Percentiles rank a stretch among this genome's conserved stretches.
phyloP scores from a whole-genome alignment of 2,888 invertebrate genomes.

The Chirona hameri region DNA sequence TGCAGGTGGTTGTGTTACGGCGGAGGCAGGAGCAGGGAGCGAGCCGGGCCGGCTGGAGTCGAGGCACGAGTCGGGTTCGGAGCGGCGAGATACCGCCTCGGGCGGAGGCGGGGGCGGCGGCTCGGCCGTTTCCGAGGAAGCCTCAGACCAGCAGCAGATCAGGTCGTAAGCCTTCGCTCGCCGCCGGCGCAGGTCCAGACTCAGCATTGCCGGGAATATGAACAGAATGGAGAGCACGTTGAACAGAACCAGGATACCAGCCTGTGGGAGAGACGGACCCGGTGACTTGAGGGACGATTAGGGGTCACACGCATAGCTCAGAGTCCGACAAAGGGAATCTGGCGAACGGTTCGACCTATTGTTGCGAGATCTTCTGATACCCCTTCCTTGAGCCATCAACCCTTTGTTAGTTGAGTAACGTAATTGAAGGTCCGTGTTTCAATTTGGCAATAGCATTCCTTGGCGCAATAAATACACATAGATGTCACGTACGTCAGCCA shows the following conservation, averaged over 20 bases:
- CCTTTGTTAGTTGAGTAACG: no score
- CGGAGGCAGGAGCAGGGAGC: constrained; percentile 32
- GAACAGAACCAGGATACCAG: constrained; percentile 88
- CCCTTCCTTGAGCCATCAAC: no score
- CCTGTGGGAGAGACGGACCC: constrained; percentile 55
- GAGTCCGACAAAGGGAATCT: no score
- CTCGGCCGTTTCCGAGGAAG: constrained; percentile 47
- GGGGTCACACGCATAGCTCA: no score
- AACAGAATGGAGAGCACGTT: constrained; percentile 82
- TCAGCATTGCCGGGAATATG: constrained; percentile 91
- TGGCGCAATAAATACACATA: no score
- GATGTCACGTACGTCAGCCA: no score
- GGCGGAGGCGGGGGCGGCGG: constrained; percentile 47
- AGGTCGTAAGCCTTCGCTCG: constrained; percentile 72
- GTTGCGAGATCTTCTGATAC: no score
- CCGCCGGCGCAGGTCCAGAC: constrained; percentile 69
- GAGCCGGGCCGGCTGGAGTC: constrained; percentile 39
- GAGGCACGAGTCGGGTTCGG: constrained; percentile 34
- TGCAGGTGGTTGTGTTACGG: constrained; percentile 27
- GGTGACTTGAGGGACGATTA: no score
- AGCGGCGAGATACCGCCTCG: constrained; percentile 32
- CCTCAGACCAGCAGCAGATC: constrained; percentile 62
- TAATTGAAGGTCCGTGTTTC: constrained; percentile 11
- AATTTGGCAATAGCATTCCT: neutral
- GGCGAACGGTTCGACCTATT: no score